Percentiles rank a stretch among this genome's conserved stretches.
Conservation (phyloP, 2,113 vertebrate genomes). For the Strix uralensis region DNA sequence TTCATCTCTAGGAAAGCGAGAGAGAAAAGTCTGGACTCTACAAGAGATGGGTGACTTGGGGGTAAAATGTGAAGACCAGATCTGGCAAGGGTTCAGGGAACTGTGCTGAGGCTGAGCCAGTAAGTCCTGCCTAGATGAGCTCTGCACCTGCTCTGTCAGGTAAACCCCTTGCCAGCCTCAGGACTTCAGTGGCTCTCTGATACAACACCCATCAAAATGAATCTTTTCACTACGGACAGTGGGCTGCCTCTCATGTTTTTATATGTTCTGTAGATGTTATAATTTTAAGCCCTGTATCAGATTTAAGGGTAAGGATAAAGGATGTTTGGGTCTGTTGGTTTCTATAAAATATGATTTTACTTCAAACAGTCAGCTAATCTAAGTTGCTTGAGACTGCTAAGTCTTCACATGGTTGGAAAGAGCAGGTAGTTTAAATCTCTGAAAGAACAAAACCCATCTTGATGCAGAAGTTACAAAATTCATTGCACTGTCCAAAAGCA, state of each 20-base stretch:
- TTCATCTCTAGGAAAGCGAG: neutral
- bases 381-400: neutral
- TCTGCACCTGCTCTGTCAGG: neutral
- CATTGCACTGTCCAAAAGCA: neutral
- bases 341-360: neutral
- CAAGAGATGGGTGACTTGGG: neutral
- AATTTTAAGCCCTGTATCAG: neutral
- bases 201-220: neutral
- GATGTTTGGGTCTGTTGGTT: neutral
- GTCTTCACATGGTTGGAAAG: neutral
- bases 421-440: neutral
- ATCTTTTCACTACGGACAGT: neutral
- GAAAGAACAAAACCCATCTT: neutral
- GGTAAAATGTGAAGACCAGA: neutral
- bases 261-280: neutral
- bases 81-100: neutral
- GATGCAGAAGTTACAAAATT: neutral
- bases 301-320: neutral
- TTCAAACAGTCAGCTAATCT: neutral
- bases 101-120: neutral
- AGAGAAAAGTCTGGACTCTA: neutral
- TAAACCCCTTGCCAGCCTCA: neutral
- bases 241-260: neutral
- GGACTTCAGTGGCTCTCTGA: neutral
- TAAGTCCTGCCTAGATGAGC: neutral